A percentile compares a stretch with the other conserved stretches of the same genome.
Conservation (phyloP, 2,888 invertebrate genomes). For the Ormyrus thymus region DNA sequence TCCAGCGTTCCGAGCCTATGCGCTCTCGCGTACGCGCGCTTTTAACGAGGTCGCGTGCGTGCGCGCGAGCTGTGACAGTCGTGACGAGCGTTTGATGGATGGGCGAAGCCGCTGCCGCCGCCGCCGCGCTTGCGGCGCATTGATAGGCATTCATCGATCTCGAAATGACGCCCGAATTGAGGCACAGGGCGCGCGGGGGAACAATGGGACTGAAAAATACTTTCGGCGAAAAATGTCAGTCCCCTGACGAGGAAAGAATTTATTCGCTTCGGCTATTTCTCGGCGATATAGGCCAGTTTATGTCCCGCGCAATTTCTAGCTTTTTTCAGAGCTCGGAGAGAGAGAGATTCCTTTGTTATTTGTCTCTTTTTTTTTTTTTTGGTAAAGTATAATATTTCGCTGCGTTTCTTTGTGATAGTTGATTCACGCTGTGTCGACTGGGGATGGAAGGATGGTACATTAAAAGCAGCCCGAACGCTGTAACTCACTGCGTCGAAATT, state of each 20-base stretch:
- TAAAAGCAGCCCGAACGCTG: neutral
- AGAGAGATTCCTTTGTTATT: conserved; percentile 4
- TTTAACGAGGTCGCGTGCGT: conserved; percentile 42
- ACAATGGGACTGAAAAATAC: conserved; percentile 44
- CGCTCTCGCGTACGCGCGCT: neutral
- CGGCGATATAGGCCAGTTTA: conserved; percentile 16
- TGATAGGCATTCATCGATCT: conserved; percentile 53
- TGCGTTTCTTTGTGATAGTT: conserved; percentile 1
- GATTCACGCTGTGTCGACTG: neutral
- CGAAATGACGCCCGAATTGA: conserved; percentile 23
- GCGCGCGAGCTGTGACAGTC: conserved; percentile 40
- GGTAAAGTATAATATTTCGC: neutral
- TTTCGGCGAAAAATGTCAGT: conserved; percentile 41
- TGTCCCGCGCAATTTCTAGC: conserved; percentile 20
- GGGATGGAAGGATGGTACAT: neutral
- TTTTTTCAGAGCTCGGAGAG: neutral
- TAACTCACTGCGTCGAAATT: no score
- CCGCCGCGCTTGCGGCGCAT: conserved; percentile 34
- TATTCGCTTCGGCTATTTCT: conserved; percentile 41
- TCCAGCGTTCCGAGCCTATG: neutral
- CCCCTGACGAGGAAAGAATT: conserved; percentile 46
- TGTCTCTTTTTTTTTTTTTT: neutral
- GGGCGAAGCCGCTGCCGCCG: neutral
- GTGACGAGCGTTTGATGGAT: conserved; percentile 56
- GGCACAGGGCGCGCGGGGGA: neutral